A percentile compares a stretch with the other conserved stretches of the same genome.
These are phyloP conservation scores for Nematopogon swammerdamellus DNA, from an alignment of 2,888 invertebrate genomes.

Conservation along the genomic window DNA sequence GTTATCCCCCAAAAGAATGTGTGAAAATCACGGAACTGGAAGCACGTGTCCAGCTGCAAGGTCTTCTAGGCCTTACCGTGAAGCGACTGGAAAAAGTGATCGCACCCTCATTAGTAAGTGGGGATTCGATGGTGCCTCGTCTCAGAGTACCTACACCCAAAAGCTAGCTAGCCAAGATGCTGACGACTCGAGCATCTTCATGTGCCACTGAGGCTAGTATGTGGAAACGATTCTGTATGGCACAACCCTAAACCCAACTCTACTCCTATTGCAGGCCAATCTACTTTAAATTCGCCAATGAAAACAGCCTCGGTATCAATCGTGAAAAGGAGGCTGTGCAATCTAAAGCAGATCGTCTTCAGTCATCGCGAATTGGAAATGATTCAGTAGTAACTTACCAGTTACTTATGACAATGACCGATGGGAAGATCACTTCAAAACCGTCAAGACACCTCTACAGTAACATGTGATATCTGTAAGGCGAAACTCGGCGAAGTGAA, in stretches of 20 bases:
- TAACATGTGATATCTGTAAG: constrained; percentile 7
- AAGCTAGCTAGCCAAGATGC: constrained; percentile 4
- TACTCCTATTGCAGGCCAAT: constrained; percentile 6
- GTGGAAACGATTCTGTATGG: constrained; percentile 7
- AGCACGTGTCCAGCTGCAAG: constrained; percentile 10
- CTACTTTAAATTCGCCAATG: constrained; percentile 4
- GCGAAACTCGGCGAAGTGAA: constrained; percentile 1
- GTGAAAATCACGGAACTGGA: constrained; percentile 6
- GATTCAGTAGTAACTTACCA: constrained; percentile 2
- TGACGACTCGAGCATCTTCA: constrained; percentile 5
- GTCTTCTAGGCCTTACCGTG: constrained; percentile 9
- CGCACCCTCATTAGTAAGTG: constrained; percentile 7
- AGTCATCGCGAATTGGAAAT: constrained; percentile 2
- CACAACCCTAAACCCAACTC: constrained; percentile 8
- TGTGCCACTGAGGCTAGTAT: constrained; percentile 5
- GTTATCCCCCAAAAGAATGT: constrained; percentile 5
- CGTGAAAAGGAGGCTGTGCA: constrained; percentile 2
- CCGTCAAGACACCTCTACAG: constrained; percentile 6
- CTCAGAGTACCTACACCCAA: constrained; percentile 8
- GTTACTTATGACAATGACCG: constrained; percentile 7
- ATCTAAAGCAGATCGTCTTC: background rate
- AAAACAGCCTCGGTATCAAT: constrained; percentile 5
- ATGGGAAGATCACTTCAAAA: constrained; percentile 7
- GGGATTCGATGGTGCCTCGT: constrained; percentile 10
- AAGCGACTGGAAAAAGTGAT: constrained; percentile 6